Evolutionary conservation across 1,140 invertebrate species (phyloP).

Genomic region (Bombus pyrosoma): DNA sequence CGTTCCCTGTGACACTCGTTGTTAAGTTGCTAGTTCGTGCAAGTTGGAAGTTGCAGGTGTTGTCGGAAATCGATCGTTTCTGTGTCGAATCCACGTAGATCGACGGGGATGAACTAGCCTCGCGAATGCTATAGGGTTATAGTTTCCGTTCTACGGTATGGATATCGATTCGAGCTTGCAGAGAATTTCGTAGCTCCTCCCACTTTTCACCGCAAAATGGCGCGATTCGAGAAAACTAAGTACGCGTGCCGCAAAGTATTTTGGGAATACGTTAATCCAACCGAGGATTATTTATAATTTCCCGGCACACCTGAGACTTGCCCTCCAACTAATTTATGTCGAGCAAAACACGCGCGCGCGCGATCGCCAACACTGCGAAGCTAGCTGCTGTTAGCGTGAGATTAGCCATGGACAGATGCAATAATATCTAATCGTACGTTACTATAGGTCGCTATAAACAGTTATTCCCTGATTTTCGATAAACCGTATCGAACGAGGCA

Average conservation of each 20-base stretch:
- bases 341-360: background rate
- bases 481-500: too few relatives aligned
- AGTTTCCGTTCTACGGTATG: background rate
- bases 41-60: background rate
- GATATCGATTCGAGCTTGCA: background rate
- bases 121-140: background rate
- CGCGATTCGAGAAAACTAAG: background rate
- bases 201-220: background rate
- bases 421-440: too few relatives aligned
- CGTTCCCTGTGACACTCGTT: background rate
- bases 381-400: background rate
- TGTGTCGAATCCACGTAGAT: background rate
- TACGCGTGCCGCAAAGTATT: background rate
- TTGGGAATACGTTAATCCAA: slow-evolving; percentile 21
- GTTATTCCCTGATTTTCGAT: background rate
- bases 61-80: background rate
- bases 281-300: slow-evolving; percentile 22
- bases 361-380: too few relatives aligned
- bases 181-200: background rate
- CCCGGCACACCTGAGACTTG: slow-evolving; percentile 9
- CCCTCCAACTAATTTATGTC: background rate
- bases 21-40: background rate
- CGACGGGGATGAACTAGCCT: background rate
- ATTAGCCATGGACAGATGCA: background rate
- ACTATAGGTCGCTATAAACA: too few relatives aligned